Percentiles rank a stretch among this genome's conserved stretches.
phyloP scores from a whole-genome alignment of 2,113 vertebrate genomes.

The Bostrychus sinensis region DNA sequence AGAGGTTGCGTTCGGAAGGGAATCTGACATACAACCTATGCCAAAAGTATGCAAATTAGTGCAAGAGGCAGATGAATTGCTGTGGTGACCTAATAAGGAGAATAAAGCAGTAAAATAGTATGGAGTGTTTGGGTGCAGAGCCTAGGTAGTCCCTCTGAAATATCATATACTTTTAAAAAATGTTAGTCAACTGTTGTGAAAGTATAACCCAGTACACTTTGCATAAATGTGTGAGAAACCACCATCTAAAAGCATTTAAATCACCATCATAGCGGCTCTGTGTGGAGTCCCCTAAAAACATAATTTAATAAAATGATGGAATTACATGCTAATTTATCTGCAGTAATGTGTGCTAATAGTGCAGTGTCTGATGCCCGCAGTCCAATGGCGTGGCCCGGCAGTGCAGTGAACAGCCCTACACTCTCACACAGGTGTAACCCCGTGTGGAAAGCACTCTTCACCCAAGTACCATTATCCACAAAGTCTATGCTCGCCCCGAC shows the following conservation, averaged over 20 bases:
- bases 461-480: slow-evolving; percentile 75
- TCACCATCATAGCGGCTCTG: slow-evolving; percentile 43
- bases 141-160: not conserved
- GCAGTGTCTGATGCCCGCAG: slow-evolving; percentile 56
- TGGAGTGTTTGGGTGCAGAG: too few species aligned
- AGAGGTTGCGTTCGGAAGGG: too few species aligned
- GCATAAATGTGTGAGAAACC: slow-evolving; percentile 43
- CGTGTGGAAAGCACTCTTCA: slow-evolving; percentile 75
- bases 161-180: not conserved
- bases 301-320: slow-evolving; percentile 65
- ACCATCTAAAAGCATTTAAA: slow-evolving; percentile 36
- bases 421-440: slow-evolving; percentile 76
- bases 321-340: slow-evolving; percentile 72
- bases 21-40: too few species aligned
- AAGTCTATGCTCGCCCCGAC: slow-evolving; percentile 70
- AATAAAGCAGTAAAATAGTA: too few species aligned
- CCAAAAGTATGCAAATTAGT: too few species aligned
- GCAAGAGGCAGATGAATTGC: too few species aligned
- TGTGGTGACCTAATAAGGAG: too few species aligned
- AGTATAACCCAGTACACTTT: slow-evolving; percentile 13
- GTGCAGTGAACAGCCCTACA: slow-evolving; percentile 71
- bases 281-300: slow-evolving; percentile 59
- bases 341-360: slow-evolving; percentile 68
- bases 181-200: not conserved
- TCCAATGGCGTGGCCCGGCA: slow-evolving; percentile 60